These are phyloP conservation scores for Hypsibius dujardini DNA, from an alignment of 1,140 invertebrate species.

Conservation along the genomic window DNA sequence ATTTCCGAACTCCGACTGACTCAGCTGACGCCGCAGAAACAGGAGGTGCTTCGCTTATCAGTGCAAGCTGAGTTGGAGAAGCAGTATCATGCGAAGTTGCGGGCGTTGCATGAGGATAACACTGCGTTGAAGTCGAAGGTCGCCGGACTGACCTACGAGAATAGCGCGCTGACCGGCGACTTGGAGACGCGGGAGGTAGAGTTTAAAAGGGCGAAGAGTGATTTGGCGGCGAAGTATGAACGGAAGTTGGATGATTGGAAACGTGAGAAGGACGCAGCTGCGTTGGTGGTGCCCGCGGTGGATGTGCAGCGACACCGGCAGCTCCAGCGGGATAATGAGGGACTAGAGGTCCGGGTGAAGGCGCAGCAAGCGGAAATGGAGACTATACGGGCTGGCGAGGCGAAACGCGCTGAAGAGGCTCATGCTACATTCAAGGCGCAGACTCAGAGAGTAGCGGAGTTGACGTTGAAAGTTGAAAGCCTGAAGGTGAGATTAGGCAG, in stretches of 20 bases:
- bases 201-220: background rate
- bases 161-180: background rate
- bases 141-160: background rate
- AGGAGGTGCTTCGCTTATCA: background rate
- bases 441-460: background rate
- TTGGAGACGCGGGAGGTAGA: background rate
- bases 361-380: background rate
- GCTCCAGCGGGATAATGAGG: conserved; percentile 2
- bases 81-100: background rate
- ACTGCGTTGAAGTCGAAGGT: background rate
- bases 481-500: conserved; percentile 1
- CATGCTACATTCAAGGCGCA: background rate
- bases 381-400: background rate
- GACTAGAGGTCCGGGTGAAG: background rate
- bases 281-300: background rate
- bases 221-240: conserved; percentile 5
- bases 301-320: background rate
- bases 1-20: background rate
- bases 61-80: background rate
- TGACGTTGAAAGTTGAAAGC: background rate
- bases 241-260: background rate
- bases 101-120: background rate
- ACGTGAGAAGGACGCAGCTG: conserved; percentile 7
- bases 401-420: background rate
- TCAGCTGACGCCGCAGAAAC: background rate